Percentiles rank a stretch among this genome's conserved stretches.
Evolutionary conservation across 2,888 invertebrate species (phyloP).

Genomic region (Mactromeris polynyma): DNA sequence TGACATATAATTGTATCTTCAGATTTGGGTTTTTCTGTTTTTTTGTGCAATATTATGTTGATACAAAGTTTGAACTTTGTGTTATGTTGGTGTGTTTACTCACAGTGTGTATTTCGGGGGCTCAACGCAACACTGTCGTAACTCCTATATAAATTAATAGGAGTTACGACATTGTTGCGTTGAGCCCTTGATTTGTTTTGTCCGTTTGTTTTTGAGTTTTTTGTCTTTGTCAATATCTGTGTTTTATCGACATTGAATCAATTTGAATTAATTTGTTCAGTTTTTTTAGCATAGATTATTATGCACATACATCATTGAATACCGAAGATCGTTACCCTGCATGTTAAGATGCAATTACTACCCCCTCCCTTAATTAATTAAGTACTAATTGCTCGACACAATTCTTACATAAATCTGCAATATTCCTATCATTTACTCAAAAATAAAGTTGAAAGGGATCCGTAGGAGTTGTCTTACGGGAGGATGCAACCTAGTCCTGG

Average conservation of each 20-base stretch:
- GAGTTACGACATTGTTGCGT: no score
- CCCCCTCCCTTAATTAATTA: background rate
- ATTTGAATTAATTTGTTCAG: background rate
- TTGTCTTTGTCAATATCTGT: background rate
- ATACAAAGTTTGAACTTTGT: background rate
- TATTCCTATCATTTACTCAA: no score
- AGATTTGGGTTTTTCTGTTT: background rate
- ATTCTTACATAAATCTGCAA: no score
- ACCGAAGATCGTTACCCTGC: background rate
- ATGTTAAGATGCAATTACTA: background rate
- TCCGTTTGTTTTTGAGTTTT: background rate
- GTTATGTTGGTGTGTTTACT: background rate
- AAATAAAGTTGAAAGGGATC: no score
- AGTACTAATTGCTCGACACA: background rate
- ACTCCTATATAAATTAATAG: no score
- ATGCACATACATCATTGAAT: background rate
- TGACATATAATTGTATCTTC: background rate
- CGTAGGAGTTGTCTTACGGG: no score
- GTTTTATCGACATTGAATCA: background rate
- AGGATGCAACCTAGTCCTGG: no score
- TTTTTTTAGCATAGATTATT: background rate
- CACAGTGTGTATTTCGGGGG: background rate
- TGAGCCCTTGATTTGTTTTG: background rate
- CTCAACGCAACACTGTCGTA: no score
- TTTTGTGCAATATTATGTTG: conserved; percentile 5